These are phyloP conservation scores for Brienomyrus brachyistius DNA, from an alignment of 2,113 vertebrate genomes.

Conservation along the genomic window DNA sequence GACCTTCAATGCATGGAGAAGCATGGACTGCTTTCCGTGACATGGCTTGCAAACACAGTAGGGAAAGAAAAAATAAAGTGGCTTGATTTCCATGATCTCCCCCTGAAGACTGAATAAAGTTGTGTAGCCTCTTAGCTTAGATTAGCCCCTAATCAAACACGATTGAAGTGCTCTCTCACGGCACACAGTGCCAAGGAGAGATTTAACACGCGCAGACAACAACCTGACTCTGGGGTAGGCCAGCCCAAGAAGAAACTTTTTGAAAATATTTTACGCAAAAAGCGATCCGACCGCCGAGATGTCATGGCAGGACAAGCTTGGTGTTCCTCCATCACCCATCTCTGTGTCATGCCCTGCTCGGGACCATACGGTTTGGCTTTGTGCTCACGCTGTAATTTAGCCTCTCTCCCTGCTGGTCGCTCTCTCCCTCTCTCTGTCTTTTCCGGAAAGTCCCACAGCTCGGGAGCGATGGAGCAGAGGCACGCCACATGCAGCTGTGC, in stretches of 20 bases:
- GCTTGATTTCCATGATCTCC: neutral
- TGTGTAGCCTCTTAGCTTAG: neutral
- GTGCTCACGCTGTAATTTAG: conserved; percentile 6
- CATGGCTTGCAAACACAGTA: neutral
- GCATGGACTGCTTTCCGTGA: neutral
- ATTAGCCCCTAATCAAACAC: conserved; percentile 2
- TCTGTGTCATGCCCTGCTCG: neutral
- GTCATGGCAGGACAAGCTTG: neutral
- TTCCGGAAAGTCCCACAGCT: conserved; percentile 63
- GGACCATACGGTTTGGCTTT: conserved; percentile 10
- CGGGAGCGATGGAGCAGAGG: conserved; percentile 56
- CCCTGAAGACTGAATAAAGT: neutral
- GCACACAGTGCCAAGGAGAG: neutral
- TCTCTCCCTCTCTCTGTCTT: conserved; percentile 12
- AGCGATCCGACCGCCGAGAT: neutral
- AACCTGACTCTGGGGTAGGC: neutral
- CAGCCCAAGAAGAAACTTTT: neutral
- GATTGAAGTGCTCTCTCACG: neutral
- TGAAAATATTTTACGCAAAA: neutral
- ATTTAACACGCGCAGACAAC: neutral
- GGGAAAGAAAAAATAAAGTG: neutral
- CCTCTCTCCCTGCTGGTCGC: neutral
- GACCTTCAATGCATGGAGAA: neutral
- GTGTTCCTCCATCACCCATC: neutral
- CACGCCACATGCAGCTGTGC: conserved; percentile 66